Conservation (phyloP, 2,113 vertebrate species). For the Cnemophilus loriae region DNA sequence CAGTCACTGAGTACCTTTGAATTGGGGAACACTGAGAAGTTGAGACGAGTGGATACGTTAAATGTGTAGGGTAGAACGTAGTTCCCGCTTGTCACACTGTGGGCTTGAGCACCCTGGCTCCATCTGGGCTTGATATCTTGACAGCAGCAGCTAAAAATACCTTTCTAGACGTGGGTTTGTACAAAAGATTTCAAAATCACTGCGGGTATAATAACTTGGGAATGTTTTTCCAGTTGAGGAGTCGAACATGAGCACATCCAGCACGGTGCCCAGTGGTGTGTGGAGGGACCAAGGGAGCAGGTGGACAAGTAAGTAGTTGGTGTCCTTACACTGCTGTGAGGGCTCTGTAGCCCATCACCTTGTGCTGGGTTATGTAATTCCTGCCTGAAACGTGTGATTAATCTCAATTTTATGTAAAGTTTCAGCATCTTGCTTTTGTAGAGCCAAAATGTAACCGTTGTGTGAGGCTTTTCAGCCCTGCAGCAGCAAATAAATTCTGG, state of each 20-base stretch:
- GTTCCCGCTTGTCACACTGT: neutral
- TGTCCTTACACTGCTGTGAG: neutral
- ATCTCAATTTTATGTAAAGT: neutral
- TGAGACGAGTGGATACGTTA: fast-evolving
- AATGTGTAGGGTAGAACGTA: neutral
- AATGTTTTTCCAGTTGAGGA: neutral
- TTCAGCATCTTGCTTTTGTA: neutral
- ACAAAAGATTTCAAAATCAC: neutral
- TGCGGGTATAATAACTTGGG: neutral
- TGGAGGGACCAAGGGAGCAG: neutral
- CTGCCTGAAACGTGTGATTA: neutral
- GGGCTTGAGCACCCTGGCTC: neutral
- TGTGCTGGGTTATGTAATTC: neutral
- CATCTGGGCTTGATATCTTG: neutral
- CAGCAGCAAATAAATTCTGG: neutral
- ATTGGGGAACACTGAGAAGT: neutral
- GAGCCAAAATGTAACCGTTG: neutral
- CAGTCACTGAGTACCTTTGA: neutral
- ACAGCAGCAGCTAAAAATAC: neutral
- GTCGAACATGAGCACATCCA: slow-evolving; percentile 47
- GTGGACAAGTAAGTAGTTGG: neutral
- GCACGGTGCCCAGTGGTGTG: neutral
- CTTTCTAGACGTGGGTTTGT: neutral
- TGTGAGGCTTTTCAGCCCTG: neutral
- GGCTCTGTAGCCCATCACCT: fast-evolving